phyloP scores from a whole-genome alignment of 2,113 vertebrate genomes.

The Oryzias melastigma region DNA sequence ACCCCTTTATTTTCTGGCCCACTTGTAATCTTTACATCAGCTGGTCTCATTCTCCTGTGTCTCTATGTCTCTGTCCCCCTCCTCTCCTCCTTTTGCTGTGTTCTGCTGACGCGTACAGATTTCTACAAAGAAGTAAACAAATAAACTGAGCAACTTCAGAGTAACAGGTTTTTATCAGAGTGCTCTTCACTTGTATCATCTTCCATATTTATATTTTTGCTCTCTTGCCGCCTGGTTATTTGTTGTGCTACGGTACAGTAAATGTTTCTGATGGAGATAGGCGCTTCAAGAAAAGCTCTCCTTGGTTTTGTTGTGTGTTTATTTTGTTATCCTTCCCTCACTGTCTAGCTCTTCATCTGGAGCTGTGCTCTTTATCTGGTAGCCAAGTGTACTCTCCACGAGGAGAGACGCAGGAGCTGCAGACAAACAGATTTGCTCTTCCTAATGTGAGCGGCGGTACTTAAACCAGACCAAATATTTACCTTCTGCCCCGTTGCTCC shows the following conservation, averaged over 20 bases:
- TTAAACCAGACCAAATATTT: constrained; percentile 82
- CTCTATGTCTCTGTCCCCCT: constrained; percentile 33
- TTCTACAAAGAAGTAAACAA: constrained; percentile 1
- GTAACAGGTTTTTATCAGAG: constrained; percentile 5
- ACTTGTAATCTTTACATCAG: constrained; percentile 49
- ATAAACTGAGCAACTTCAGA: background rate
- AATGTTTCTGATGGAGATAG: constrained; percentile 74
- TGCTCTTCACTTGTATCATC: background rate
- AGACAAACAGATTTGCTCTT: constrained; percentile 77
- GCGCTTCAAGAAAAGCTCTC: constrained; percentile 38
- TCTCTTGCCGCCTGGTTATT: constrained; percentile 71
- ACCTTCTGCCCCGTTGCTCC: constrained; percentile 66
- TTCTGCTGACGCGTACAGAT: constrained; percentile 17
- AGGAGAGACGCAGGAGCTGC: constrained; percentile 60
- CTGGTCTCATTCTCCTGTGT: constrained; percentile 15
- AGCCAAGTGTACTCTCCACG: constrained; percentile 81
- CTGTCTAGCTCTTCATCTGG: constrained; percentile 52
- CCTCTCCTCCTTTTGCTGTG: constrained; percentile 19
- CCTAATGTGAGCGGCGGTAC: constrained; percentile 78
- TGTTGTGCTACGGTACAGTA: constrained; percentile 76
- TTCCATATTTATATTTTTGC: constrained; percentile 59
- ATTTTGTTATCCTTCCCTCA: constrained; percentile 69
- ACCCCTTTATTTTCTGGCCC: constrained; percentile 25
- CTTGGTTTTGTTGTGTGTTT: constrained; percentile 62
- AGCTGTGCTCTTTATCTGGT: constrained; percentile 72